Evolutionary conservation across 2,113 vertebrate species (phyloP), one percentile per base, ranked within the genome.

Genomic region (Podarcis cretensis): DNA sequence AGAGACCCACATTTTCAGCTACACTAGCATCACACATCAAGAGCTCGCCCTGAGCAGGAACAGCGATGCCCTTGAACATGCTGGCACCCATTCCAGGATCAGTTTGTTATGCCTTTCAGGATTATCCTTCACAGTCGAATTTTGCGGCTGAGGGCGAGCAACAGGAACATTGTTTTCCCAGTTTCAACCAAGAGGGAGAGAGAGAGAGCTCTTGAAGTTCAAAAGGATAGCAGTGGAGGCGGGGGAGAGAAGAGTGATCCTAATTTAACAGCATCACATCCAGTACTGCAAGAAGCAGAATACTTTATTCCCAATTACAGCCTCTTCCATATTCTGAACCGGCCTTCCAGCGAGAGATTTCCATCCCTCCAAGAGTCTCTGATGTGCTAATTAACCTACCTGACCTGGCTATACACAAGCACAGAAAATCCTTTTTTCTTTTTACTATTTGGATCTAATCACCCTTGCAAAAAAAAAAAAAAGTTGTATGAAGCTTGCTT

Each of bases 41-140:
- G 37, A 21, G 23, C 75, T 85, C 18, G 54, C 12, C 40, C 30
- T 54, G 6, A 54, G 40, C 40, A 25, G 10, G 65, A 27, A 57
- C 7, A 54, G 48, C 3, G 25, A 37, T 87, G 63, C 25, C 77
- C 85, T 80, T 87, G 65, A 80, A 80, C 27, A 80, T 2, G 13
- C 66, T 87, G 85, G 66, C 76, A 59, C 71, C 77, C 66, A 81
- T 80, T 87, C 80, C 65, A 21, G 21, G 12, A 57, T 80, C 65
- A 86, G 63, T 57, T 13, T 68, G n/a, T 32, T 27, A 54, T 54
- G 68, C 14, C 65, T 54, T 81, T 71, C 85, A 80, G 77, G 85
- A 80, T 87, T 81, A 81, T 71, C 85, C 77, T 35, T 87, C 85
- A 80, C 32, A 71, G 66, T 54, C 57, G 32, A 83, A 43, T 82